phyloP scores from a whole-genome alignment of 2,797 vertebrate species.

The Staurois parvus region DNA sequence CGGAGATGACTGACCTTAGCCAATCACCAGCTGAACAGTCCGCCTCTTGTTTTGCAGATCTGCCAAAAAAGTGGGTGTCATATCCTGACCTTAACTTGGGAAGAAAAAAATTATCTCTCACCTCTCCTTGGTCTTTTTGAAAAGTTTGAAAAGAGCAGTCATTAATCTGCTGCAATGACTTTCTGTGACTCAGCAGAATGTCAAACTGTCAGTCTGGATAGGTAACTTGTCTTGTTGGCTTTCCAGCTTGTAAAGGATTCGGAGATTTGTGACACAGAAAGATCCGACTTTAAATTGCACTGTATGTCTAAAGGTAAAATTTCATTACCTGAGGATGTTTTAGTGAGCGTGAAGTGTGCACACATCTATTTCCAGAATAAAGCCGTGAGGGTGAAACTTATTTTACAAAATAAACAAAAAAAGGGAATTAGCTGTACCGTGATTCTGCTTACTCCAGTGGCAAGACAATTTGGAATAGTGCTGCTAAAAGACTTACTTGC shows the following conservation, averaged over 20 bases:
- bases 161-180: conserved; percentile 56
- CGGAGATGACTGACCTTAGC: neutral
- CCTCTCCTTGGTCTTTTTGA: conserved; percentile 51
- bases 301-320: conserved; percentile 57
- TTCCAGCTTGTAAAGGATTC: conserved; percentile 50
- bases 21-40: conserved; percentile 26
- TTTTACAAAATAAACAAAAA: conserved; percentile 49
- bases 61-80: neutral
- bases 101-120: conserved; percentile 21
- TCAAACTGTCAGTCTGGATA: conserved; percentile 57
- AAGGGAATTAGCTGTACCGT: conserved; percentile 29
- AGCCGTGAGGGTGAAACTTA: conserved; percentile 20
- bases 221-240: conserved; percentile 57
- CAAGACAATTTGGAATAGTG: conserved; percentile 6
- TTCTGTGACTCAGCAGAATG: conserved; percentile 60
- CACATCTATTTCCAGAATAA: conserved; percentile 54
- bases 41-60: neutral
- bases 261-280: conserved; percentile 62
- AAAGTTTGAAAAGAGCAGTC: conserved; percentile 38
- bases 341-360: conserved; percentile 49
- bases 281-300: conserved; percentile 59
- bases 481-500: conserved; percentile 14
- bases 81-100: conserved; percentile 39
- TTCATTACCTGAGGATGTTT: conserved; percentile 57
- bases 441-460: conserved; percentile 21